Evolutionary conservation across 2,888 invertebrate species (phyloP), one percentile per base, ranked within the genome.

Genomic region (Ormyrus pomaceus): DNA sequence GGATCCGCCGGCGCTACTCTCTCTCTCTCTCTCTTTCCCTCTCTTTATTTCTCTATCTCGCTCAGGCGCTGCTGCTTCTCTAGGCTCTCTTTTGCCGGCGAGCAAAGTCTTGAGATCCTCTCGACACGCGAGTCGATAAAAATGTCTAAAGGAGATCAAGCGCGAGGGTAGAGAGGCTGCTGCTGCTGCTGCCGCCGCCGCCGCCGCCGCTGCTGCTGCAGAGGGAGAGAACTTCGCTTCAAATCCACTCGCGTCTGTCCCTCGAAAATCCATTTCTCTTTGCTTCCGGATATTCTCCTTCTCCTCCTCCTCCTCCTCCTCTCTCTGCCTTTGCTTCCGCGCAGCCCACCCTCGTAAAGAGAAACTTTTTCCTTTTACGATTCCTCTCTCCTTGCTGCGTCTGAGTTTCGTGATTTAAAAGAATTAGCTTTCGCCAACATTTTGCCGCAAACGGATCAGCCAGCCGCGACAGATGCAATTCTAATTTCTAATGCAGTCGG

Each of bases 131-230:
- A 70, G 73, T 76, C 78, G 73, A 78, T 78, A 78, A 78, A 78
- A 78, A 78, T 78, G 78, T 78, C 78, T 71, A 73, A 78, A 73
- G 73, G 68, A 73, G 78, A 73, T 73, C 73, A 68, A 71, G 73
- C 68, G 72, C 51, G 55, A 13, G 19, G 19, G 61, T 7, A 0
- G 11, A 53, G 45, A 55, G 77, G 1, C 19, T 19, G 19, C 19
- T 19, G 19, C 19, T 19, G 19, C 13, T 0, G 13, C 13, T 0
- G 13, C 19, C 19, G 19, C 19, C 1, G 19, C 19, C n/a, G n/a
- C 13, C 13, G 13, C 13, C 13, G 13, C 19, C 19, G 19, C 19
- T 19, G 19, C 19, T 19, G 2, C 19, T 19, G 19, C 56, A 6
- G 56, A 59, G 70, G n/a, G 56, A 10, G 45, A 65, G 51, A 45